phyloP scores from a whole-genome alignment of 35 echinoderm and acorn worm genomes.

The Eucidaris tribuloides region DNA sequence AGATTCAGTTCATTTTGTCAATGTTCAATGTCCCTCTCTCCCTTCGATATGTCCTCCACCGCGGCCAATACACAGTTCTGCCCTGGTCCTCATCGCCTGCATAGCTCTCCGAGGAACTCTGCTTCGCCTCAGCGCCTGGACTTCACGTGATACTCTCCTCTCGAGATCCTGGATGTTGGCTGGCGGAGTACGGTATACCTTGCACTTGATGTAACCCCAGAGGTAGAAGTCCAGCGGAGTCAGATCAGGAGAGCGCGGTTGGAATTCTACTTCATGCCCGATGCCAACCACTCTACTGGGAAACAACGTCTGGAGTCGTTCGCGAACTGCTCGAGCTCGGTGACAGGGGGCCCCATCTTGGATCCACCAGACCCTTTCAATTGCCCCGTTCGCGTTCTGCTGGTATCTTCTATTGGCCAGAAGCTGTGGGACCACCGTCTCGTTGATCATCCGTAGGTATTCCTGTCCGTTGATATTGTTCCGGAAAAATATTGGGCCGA shows the following conservation, averaged over 20 bases:
- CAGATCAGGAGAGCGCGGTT: background rate
- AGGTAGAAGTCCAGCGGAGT: background rate
- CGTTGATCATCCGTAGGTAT: background rate
- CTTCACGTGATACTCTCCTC: background rate
- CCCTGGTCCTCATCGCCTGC: background rate
- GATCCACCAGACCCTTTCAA: background rate
- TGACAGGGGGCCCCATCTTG: conserved; percentile 19
- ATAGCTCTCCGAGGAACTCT: background rate
- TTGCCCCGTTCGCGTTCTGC: background rate
- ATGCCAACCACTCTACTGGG: background rate
- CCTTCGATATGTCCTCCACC: background rate
- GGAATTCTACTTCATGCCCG: background rate
- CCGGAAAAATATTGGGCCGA: background rate
- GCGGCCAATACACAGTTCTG: no score
- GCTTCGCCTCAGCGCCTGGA: background rate
- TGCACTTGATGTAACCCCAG: no score
- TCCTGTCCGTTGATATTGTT: background rate
- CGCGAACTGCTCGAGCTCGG: background rate
- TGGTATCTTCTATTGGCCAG: background rate
- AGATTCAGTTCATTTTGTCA: no score
- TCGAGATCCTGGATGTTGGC: no score
- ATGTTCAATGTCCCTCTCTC: no score
- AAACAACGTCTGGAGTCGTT: background rate
- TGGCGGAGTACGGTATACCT: no score
- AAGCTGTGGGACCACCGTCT: background rate